phyloP scores from a whole-genome alignment of 2,888 invertebrate genomes.

The Holacanthella duospinosa region DNA sequence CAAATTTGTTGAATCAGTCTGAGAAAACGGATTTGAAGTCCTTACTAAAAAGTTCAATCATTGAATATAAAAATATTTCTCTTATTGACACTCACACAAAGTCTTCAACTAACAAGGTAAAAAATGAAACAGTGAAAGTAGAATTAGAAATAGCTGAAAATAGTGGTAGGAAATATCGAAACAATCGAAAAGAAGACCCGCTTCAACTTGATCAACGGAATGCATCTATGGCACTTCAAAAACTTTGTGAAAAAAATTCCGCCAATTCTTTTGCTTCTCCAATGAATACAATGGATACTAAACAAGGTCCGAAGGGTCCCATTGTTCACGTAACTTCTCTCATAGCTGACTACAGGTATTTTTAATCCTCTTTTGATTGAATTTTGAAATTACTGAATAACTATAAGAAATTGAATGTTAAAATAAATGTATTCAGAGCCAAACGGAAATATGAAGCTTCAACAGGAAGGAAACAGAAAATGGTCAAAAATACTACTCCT shows the following conservation, averaged over 20 bases:
- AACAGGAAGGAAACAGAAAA: background rate
- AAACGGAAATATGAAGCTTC: background rate
- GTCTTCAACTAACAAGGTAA: conserved; percentile 21
- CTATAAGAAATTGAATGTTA: too few relatives aligned
- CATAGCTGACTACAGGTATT: conserved; percentile 25
- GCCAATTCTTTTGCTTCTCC: background rate
- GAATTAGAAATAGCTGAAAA: conserved; percentile 12
- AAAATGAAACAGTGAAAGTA: conserved; percentile 22
- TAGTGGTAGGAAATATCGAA: background rate
- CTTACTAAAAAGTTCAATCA: conserved; percentile 13
- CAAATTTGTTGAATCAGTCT: background rate
- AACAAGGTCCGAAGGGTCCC: conserved; percentile 61
- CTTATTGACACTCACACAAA: conserved; percentile 20
- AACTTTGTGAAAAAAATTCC: conserved; percentile 24
- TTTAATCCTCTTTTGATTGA: background rate
- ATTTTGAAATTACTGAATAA: background rate
- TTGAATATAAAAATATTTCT: conserved; percentile 15
- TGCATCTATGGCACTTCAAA: conserved; percentile 29
- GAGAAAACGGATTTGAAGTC: conserved; percentile 17
- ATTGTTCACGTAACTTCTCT: conserved; percentile 73
- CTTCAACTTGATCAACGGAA: conserved; percentile 12
- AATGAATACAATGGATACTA: conserved; percentile 48
- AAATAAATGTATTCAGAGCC: background rate
- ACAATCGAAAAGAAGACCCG: background rate
- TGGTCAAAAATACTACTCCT: background rate